Conservation (phyloP, 2,113 vertebrate genomes). For the Lagopus muta region DNA sequence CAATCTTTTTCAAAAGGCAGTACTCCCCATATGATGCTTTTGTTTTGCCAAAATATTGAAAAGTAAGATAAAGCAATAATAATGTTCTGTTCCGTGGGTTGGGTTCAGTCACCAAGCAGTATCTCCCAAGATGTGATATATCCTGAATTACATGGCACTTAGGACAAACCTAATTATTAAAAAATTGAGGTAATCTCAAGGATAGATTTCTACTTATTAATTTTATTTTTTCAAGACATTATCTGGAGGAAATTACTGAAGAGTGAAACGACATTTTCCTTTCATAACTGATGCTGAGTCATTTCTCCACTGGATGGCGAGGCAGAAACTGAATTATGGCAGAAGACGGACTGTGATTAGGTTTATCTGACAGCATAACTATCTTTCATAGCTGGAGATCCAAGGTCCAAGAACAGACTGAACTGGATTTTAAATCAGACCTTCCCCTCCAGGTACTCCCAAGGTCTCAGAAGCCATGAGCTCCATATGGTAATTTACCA, state of each 20-base stretch:
- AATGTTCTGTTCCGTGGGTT: not conserved
- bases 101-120: not conserved
- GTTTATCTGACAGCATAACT: not conserved
- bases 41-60: not conserved
- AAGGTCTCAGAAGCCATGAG: not conserved
- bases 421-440: not conserved
- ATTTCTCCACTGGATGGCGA: slow-evolving; percentile 20
- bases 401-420: not conserved
- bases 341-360: not conserved
- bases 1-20: not conserved
- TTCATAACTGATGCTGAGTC: not conserved
- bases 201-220: not conserved
- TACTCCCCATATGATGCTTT: not conserved
- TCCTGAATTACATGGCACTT: not conserved
- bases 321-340: slow-evolving; percentile 35
- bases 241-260: not conserved
- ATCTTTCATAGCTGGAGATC: not conserved
- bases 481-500: not conserved
- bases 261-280: not conserved
- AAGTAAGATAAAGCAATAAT: not conserved
- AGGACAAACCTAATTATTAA: not conserved
- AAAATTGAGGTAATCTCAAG: not conserved
- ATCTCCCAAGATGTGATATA: not conserved
- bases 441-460: not conserved
- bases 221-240: not conserved